Evolutionary conservation across 2,113 vertebrate species (phyloP), one percentile per base, ranked within the genome.

Genomic region (Rutilus rutilus): DNA sequence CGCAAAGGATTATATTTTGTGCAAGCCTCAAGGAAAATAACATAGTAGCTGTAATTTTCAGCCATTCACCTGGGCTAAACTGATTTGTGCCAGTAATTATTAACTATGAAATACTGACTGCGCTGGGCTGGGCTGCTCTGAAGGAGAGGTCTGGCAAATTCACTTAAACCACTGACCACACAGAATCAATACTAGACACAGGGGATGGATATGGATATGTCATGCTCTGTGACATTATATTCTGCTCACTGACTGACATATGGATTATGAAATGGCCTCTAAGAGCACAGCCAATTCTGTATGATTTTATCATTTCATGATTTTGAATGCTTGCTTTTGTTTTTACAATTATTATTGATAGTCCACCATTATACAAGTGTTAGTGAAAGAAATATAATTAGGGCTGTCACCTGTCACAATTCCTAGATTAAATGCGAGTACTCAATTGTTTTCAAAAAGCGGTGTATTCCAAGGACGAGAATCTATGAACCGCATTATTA

Each of bases 71-170:
- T 76, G 59, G 6, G 57, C 83, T 45, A 73, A 85, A 54, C 12
- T 73, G 86, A 85, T 89, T 87, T 74, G 60, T 57, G 78, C 62
- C 85, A 64, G 82, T 82, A 85, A 64, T 57, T 36, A 74, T 85
- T 89, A 89, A 78, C 15, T 69, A 85, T 83, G 57, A 85, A 78
- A 75, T 71, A 87, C 30, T 83, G 73, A 67, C 88, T 74, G 77
- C n/a, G 15, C 23, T 73, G 78, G 8, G 36, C 14, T 45, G 64
- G 78, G 27, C 60, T 47, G 50, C 33, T 76, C 15, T 10, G 42
- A 78, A 74, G 47, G 39, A 82, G 64, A 33, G 54, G 11, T 77
- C 75, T 85, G 81, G 60, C 65, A 85, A 85, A 84, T 81, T 78
- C 69, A 82, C 39, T 78, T 83, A 67, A 89, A 87, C 80, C 75